Evolutionary conservation across 2,113 vertebrate species (phyloP).

Genomic region (Dendrocopos noguchii): DNA sequence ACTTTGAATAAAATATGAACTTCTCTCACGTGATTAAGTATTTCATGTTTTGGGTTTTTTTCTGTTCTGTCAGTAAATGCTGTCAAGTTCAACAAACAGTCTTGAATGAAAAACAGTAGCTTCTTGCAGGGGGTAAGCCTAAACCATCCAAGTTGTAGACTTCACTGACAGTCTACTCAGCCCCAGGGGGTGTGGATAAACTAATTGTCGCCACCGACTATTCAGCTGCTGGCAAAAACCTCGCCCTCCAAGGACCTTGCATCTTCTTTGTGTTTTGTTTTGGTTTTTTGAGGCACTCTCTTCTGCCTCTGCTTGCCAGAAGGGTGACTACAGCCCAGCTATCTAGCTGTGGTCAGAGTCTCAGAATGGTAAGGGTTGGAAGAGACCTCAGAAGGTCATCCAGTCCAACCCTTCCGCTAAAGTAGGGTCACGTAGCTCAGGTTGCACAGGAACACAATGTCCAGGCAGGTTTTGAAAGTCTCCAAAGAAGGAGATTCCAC

Average conservation of each 20-base stretch:
- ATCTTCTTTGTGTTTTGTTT: not conserved
- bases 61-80: not conserved
- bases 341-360: not conserved
- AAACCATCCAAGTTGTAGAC: not conserved
- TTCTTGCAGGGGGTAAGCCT: not conserved
- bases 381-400: no score
- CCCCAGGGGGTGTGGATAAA: not conserved
- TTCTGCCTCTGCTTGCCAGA: not conserved
- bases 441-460: no score
- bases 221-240: not conserved
- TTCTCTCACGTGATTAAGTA: not conserved
- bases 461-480: no score
- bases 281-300: not conserved
- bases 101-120: not conserved
- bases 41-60: not conserved
- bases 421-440: no score
- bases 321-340: not conserved
- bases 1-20: not conserved
- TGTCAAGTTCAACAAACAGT: not conserved
- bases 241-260: not conserved
- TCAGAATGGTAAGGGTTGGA: no score
- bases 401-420: no score
- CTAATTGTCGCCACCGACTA: not conserved
- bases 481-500: no score
- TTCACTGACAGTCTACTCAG: not conserved